Conservation (phyloP, 2,888 invertebrate species). For the Rutpela maculata region DNA sequence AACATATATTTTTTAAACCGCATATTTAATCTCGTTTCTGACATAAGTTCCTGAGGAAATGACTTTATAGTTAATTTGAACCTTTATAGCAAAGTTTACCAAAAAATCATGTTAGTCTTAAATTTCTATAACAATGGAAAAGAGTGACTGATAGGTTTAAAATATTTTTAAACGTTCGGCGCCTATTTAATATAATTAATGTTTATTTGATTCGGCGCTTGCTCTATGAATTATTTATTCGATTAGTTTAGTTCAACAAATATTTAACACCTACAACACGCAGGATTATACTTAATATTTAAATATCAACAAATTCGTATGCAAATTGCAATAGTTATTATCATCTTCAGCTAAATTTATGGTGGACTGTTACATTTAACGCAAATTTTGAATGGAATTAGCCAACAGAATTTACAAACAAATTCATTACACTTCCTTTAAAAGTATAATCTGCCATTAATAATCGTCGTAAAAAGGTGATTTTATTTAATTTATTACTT, state of each 20-base stretch:
- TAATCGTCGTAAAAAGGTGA: conserved; percentile 14
- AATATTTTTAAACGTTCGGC: not conserved
- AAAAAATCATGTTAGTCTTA: too few species aligned
- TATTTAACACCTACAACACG: conserved; percentile 23
- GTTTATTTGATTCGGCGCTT: conserved; percentile 22
- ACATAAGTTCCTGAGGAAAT: too few species aligned
- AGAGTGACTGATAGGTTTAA: too few species aligned
- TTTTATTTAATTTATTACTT: conserved; percentile 13
- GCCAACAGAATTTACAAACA: conserved; percentile 16
- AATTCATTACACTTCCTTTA: conserved; percentile 13
- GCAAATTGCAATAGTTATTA: conserved; percentile 19
- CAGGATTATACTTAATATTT: conserved; percentile 2
- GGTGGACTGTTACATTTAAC: not conserved
- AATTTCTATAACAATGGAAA: too few species aligned
- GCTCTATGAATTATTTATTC: conserved; percentile 26
- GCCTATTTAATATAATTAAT: conserved; percentile 13
- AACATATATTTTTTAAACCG: too few species aligned
- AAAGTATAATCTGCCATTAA: conserved; percentile 11
- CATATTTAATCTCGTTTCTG: too few species aligned
- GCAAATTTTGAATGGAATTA: not conserved
- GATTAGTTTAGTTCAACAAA: conserved; percentile 11
- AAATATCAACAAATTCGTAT: conserved; percentile 24
- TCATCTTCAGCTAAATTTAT: conserved; percentile 24
- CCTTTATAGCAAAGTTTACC: too few species aligned
- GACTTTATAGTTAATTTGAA: too few species aligned